These are phyloP conservation scores for Lobophora halterata DNA, from an alignment of 2,888 invertebrate species.

Conservation along the genomic window DNA sequence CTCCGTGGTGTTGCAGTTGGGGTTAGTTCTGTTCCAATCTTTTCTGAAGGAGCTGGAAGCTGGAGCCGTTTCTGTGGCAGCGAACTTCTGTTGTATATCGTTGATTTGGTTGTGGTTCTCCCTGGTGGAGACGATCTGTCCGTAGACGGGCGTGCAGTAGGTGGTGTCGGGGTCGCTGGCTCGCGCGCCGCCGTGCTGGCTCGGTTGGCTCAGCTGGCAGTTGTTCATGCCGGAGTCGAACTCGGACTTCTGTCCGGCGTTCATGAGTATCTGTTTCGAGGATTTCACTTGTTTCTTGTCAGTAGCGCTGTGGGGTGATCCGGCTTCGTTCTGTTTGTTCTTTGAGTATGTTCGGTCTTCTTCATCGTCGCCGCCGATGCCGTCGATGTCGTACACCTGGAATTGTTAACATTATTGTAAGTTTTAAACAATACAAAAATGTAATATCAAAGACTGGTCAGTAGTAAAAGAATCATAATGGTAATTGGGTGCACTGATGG, in stretches of 20 bases:
- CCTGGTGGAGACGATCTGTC: slow-evolving; percentile 71
- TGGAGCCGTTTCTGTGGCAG: slow-evolving; percentile 64
- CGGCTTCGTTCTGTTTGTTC: slow-evolving; percentile 44
- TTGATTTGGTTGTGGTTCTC: slow-evolving; percentile 76
- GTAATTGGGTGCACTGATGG: too few species aligned
- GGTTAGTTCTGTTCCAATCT: slow-evolving; percentile 63
- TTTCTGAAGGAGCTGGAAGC: slow-evolving; percentile 71
- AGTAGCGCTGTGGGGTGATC: slow-evolving; percentile 46
- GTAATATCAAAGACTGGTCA: too few species aligned
- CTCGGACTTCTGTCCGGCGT: slow-evolving; percentile 74
- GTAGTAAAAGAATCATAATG: too few species aligned
- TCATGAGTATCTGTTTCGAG: slow-evolving; percentile 72
- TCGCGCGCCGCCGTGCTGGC: too few species aligned
- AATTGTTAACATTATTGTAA: slow-evolving; percentile 21
- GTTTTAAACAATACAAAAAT: too few species aligned
- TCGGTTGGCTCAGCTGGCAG: slow-evolving; percentile 66
- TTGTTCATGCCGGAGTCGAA: slow-evolving; percentile 78
- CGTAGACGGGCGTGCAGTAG: slow-evolving; percentile 73
- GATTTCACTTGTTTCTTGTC: slow-evolving; percentile 63
- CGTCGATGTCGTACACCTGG: slow-evolving; percentile 76
- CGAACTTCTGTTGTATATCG: slow-evolving; percentile 71
- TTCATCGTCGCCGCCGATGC: slow-evolving; percentile 68
- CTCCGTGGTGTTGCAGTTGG: slow-evolving; percentile 57
- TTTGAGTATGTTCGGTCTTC: slow-evolving; percentile 54
- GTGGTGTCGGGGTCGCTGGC: slow-evolving; percentile 60